Percentiles rank a stretch among this genome's conserved stretches.
Conservation (phyloP, 2,888 invertebrate species). For the Chydorus sphaericus region DNA sequence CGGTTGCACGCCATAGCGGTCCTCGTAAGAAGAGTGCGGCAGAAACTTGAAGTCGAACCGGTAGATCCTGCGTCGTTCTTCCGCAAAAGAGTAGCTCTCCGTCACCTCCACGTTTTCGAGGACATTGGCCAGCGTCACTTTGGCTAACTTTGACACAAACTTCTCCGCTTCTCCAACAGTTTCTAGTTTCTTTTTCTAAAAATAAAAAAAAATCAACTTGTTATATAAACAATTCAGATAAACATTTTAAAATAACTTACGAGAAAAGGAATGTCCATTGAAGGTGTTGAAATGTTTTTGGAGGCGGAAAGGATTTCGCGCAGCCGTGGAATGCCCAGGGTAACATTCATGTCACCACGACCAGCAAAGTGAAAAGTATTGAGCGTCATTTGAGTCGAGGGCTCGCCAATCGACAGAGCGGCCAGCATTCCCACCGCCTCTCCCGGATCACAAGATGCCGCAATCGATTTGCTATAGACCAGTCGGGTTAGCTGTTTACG, state of each 20-base stretch:
- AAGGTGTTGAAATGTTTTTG: constrained; percentile 84
- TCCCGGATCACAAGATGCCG: constrained; percentile 69
- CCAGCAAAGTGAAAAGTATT: constrained; percentile 99
- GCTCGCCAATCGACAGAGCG: constrained; percentile 96
- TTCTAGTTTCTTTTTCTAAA: constrained; percentile 32
- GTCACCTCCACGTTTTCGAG: constrained; percentile 51
- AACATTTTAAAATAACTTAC: too few species aligned
- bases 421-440: constrained; percentile 93
- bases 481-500: constrained; percentile 44
- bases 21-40: constrained; percentile 54
- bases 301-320: constrained; percentile 88
- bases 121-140: constrained; percentile 63
- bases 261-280: constrained; percentile 81
- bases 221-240: not conserved
- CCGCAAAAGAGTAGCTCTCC: constrained; percentile 36
- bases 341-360: constrained; percentile 99
- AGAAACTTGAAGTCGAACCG: constrained; percentile 56
- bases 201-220: too few species aligned
- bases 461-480: constrained; percentile 58
- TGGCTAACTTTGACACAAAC: constrained; percentile 54
- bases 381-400: constrained; percentile 99
- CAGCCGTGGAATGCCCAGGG: constrained; percentile 94
- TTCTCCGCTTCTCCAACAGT: constrained; percentile 44
- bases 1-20: constrained; percentile 54
- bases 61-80: constrained; percentile 29